A percentile compares a stretch with the other conserved stretches of the same genome.
phyloP scores from a whole-genome alignment of 2,888 invertebrate species.

The Euspilapteryx auroguttella region DNA sequence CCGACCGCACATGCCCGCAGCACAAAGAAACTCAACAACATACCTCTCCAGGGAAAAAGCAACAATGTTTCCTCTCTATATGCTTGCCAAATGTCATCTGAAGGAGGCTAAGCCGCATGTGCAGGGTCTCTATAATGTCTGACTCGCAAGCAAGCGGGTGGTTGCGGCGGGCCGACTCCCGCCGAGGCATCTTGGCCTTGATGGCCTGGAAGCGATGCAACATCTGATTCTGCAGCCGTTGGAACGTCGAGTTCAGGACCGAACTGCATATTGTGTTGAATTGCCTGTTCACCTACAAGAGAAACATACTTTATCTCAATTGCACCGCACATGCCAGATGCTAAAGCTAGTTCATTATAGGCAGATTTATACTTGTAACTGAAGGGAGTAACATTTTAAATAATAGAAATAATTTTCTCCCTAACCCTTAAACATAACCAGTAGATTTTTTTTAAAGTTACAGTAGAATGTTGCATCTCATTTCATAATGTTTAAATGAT shows the following conservation, averaged over 20 bases:
- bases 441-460: too few species aligned
- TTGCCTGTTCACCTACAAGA: slow-evolving; percentile 83
- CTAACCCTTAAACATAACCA: too few species aligned
- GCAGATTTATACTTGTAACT: too few species aligned
- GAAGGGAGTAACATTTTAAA: too few species aligned
- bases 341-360: too few species aligned
- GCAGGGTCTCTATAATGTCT: slow-evolving; percentile 90
- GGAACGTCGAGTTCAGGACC: slow-evolving; percentile 83
- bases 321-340: too few species aligned
- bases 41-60: slow-evolving; percentile 94
- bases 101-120: slow-evolving; percentile 86
- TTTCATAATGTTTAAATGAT: too few species aligned
- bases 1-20: not conserved
- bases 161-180: slow-evolving; percentile 88
- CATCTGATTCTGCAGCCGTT: slow-evolving; percentile 83
- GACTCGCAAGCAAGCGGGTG: slow-evolving; percentile 90
- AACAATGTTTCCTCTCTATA: slow-evolving; percentile 89
- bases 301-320: too few species aligned
- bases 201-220: slow-evolving; percentile 82
- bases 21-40: slow-evolving; percentile 15
- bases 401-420: too few species aligned
- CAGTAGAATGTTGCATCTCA: too few species aligned
- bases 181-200: slow-evolving; percentile 88
- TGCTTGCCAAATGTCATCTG: slow-evolving; percentile 96
- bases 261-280: slow-evolving; percentile 80